Evolutionary conservation across 1,140 invertebrate genomes (phyloP).

Genomic region (Berghia stephanieae): DNA sequence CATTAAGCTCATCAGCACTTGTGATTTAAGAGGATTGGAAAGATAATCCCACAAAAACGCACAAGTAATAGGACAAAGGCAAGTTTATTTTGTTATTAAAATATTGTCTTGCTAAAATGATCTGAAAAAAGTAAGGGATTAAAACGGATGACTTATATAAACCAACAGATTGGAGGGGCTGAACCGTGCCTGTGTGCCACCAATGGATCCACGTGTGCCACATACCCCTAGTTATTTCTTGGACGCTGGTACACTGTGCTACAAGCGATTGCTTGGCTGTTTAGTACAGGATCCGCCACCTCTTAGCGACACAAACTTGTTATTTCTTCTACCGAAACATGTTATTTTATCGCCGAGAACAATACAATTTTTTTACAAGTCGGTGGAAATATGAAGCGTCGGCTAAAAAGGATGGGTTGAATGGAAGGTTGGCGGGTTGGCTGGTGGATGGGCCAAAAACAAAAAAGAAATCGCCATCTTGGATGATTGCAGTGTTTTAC

Average conservation of each 20-base stretch:
- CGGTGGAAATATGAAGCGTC: not conserved
- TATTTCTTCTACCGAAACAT: constrained; percentile 19
- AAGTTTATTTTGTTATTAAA: too few relatives aligned
- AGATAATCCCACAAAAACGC: too few relatives aligned
- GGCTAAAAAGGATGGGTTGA: not conserved
- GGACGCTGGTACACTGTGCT: not conserved
- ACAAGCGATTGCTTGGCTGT: not conserved
- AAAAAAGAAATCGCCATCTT: too few relatives aligned
- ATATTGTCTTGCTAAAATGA: not conserved
- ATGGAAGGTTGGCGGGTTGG: too few relatives aligned
- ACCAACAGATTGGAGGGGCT: constrained; percentile 21
- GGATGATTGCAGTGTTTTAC: constrained; percentile 4
- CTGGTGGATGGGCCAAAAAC: too few relatives aligned
- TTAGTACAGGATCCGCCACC: not conserved
- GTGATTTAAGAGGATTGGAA: too few relatives aligned
- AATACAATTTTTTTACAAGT: not conserved
- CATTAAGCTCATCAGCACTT: too few relatives aligned
- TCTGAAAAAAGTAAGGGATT: too few relatives aligned
- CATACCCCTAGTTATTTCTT: not conserved
- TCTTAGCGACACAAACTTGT: not conserved
- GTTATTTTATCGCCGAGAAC: constrained; percentile 17
- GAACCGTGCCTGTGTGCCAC: too few relatives aligned
- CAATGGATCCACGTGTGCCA: not conserved
- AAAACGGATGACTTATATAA: too few relatives aligned
- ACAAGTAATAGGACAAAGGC: too few relatives aligned